These are phyloP conservation scores for Leiothrix lutea DNA, from an alignment of 2,113 vertebrate genomes.

Conservation along the genomic window DNA sequence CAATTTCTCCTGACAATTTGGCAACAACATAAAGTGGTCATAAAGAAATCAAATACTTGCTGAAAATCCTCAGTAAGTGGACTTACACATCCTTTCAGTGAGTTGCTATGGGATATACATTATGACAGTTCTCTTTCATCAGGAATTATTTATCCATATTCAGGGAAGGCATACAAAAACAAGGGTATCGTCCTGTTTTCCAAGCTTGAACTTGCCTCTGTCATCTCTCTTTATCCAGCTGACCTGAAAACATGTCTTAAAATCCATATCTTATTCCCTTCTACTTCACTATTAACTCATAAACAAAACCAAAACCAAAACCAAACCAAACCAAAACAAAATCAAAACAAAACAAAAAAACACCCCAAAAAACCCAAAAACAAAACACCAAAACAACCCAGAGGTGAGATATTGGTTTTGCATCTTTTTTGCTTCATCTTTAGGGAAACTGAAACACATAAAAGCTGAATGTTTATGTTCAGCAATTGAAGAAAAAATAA, in stretches of 20 bases:
- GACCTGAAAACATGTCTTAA: background rate
- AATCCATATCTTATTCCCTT: background rate
- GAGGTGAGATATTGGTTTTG: background rate
- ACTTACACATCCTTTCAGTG: background rate
- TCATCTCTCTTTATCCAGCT: background rate
- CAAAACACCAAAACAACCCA: background rate
- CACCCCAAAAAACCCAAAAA: no score
- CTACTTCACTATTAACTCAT: background rate
- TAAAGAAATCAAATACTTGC: background rate
- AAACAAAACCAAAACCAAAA: background rate
- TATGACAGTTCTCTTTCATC: background rate
- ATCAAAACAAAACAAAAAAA: no score
- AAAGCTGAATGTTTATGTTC: background rate
- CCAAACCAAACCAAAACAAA: no score
- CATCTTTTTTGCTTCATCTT: conserved; percentile 1
- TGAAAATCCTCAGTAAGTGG: background rate
- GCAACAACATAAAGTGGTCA: background rate
- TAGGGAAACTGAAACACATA: background rate
- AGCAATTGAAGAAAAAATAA: background rate
- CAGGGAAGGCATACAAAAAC: background rate
- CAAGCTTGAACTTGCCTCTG: background rate
- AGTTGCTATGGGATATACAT: background rate
- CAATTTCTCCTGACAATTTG: background rate
- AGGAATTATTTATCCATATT: background rate
- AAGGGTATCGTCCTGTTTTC: background rate